Conservation (phyloP, 2,113 vertebrate species). For the Notiomystis cincta region DNA sequence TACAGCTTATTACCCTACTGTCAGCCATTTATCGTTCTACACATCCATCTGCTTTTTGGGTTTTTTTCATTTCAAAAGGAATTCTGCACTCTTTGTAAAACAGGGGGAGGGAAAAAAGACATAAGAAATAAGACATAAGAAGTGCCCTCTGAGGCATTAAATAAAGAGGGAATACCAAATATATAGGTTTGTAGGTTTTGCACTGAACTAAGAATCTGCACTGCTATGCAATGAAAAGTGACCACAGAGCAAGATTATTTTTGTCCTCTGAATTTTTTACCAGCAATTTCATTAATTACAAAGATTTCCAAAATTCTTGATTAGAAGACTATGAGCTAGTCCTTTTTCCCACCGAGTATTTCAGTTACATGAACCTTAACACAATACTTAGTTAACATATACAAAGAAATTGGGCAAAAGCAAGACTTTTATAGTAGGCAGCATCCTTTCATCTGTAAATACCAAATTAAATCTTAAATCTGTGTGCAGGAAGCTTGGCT, state of each 20-base stretch:
- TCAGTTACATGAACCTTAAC: not conserved
- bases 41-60: not conserved
- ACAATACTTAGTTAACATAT: no score
- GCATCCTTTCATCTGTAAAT: not conserved
- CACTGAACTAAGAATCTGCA: not conserved
- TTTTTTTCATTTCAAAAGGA: not conserved
- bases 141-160: not conserved
- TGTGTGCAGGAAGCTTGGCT: not conserved
- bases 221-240: not conserved
- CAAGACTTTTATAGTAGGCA: not conserved
- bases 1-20: not conserved
- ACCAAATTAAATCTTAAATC: not conserved
- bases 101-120: not conserved
- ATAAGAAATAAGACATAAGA: not conserved
- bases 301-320: not conserved
- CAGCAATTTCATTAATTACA: not conserved
- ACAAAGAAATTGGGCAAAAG: not conserved
- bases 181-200: accelerated
- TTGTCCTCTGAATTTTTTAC: not conserved
- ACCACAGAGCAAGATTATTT: not conserved
- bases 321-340: not conserved
- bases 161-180: not conserved
- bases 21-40: not conserved
- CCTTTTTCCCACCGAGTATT: not conserved
- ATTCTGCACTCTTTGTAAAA: not conserved